Percentiles rank a stretch among this genome's conserved stretches.
phyloP scores from a whole-genome alignment of 2,888 invertebrate genomes.

The Ophion obscuratus region DNA sequence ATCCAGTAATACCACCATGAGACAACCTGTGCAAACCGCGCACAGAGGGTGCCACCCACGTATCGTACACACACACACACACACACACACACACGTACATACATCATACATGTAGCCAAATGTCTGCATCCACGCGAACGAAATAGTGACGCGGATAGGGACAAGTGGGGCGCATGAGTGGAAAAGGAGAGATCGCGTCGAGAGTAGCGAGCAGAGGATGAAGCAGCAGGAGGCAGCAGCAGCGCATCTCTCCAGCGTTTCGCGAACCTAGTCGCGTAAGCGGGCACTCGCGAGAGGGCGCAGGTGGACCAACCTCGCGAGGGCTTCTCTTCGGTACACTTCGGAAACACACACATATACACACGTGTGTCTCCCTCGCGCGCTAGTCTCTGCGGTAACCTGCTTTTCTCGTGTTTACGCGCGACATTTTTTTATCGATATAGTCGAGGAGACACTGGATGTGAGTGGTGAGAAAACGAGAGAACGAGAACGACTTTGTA shows the following conservation, averaged over 20 bases:
- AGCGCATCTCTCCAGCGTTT: conserved; percentile 11
- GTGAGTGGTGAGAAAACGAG: no score
- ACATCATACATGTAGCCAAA: neutral
- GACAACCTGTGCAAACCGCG: conserved; percentile 85
- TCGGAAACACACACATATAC: neutral
- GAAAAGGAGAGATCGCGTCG: conserved; percentile 49
- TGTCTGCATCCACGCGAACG: conserved; percentile 27
- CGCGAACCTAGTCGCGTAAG: conserved; percentile 63
- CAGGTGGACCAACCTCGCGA: neutral
- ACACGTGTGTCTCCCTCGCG: no score
- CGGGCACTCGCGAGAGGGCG: conserved; percentile 54
- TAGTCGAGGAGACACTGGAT: no score
- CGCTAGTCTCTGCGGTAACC: no score
- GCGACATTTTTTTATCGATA: no score
- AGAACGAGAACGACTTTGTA: no score
- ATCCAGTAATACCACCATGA: conserved; percentile 86
- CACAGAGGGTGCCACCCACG: conserved; percentile 78
- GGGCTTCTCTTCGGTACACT: neutral
- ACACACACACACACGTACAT: no score
- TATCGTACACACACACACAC: conserved; percentile 2
- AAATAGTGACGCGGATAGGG: conserved; percentile 16
- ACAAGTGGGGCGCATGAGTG: conserved; percentile 35
- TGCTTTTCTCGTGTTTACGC: no score
- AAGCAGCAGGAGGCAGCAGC: conserved; percentile 57
- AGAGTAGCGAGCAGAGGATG: conserved; percentile 38